Conservation (phyloP, 2,113 vertebrate genomes). For the Melanerpes aurifrons region DNA sequence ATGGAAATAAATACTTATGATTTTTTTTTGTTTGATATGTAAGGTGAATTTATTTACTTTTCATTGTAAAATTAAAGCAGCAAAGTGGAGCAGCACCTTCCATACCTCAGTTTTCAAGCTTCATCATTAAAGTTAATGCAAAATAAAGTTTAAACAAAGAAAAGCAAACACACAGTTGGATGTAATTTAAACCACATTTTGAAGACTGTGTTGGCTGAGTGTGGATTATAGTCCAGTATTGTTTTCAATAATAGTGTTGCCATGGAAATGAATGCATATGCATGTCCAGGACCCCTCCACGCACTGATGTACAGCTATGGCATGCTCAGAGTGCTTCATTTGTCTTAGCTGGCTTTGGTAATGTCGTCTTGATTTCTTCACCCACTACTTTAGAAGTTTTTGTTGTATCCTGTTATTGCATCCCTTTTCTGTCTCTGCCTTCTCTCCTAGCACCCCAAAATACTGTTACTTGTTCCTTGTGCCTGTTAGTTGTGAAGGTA, state of each 20-base stretch:
- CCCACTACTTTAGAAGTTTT: background rate
- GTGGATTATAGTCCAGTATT: constrained; percentile 81
- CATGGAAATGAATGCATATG: constrained; percentile 78
- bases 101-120: background rate
- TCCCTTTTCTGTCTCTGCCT: background rate
- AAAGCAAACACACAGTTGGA: constrained; percentile 79
- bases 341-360: background rate
- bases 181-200: constrained; percentile 87
- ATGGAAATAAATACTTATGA: background rate
- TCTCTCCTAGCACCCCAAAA: background rate
- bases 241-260: constrained; percentile 85
- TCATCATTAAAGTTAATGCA: constrained; percentile 72
- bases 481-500: background rate
- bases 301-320: constrained; percentile 3
- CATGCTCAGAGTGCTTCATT: background rate
- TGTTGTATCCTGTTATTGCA: background rate
- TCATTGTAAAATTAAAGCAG: constrained; percentile 11
- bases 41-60: constrained; percentile 18
- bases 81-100: background rate
- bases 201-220: constrained; percentile 75
- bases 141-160: constrained; percentile 79
- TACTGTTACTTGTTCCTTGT: background rate
- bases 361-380: background rate
- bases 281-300: constrained; percentile 33
- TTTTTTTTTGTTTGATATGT: background rate